Evolutionary conservation across 2,113 vertebrate species (phyloP), one percentile per base, ranked within the genome.

Genomic region (Elaphurus davidianus): DNA sequence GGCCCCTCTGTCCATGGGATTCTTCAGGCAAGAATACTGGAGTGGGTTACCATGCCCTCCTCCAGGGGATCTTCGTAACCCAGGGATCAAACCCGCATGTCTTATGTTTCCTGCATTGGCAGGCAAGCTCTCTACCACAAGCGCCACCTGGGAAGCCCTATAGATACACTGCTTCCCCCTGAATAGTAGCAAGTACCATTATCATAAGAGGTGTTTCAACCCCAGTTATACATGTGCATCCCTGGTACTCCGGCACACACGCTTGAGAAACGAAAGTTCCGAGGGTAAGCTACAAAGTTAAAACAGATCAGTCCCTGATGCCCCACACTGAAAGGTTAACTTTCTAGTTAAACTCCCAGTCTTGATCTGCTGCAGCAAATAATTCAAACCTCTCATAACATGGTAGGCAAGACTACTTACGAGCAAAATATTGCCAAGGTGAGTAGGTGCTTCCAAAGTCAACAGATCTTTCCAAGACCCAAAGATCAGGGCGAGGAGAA

Each of bases 351-450:
- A 94, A 59, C 60, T 87, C 16, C 83, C 94, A 59, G 81, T 94
- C 50, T 60, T 96, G 8, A 84, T 92, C 33, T 71, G 59, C 27
- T 86, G 6, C 0, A 6, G 6, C 0, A 6, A 95, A 91, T n/a
- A 6, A 94, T 57, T 91, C 64, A 94, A 98, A 43, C 30, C 87
- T 62, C 4, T 33, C 27, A 27, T 43, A 47, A 60, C n/a, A 62
- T 7, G 1, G 25, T 74, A 84, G n/a, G 30, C 47, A 85, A 67
- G 62, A 82, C 96, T 99, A 99, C 99, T 99, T 99, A 99, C 99
- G 98, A 98, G 99, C 99, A 99, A 99, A 99, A 99, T 99, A 99
- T 93, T 99, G 99, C 99, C 99, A 99, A 4, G 99, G 99, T 23
- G 81, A 98, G 96, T 99, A 99, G 78, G 99, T 99, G 95, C 91